Evolutionary conservation across 2,113 vertebrate species (phyloP), one percentile per base, ranked within the genome.

Genomic region (Protobothrops flavoviridis): DNA sequence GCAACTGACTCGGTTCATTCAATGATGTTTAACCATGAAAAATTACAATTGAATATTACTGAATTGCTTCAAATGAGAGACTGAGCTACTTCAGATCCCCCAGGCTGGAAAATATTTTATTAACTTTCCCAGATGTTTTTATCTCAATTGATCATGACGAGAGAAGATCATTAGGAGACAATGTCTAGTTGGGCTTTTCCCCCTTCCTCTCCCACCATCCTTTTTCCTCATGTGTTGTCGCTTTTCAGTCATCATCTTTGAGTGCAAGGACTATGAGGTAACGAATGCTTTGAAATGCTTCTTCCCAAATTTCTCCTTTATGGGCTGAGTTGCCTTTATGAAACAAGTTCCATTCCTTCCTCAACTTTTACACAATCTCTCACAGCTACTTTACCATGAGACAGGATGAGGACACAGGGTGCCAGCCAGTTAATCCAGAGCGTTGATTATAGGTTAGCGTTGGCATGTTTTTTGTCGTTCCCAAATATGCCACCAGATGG

Each of bases 401-500:
- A 74, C 5, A 74, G n/a, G 69, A 74, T 33, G 69, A 39, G n/a
- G n/a, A 12, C 29, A 69, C 13, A 33, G 29, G 64, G 5, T 74
- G 69, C 69, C n/a, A 74, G 69, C 15, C 15, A 33, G 69, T 2
- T 39, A 39, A 74, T 74, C 69, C n/a, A 2, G 2, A 33, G 13
- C n/a, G 2, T 39, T 20, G 69, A 74, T 74, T 74, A 20, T 74
- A 33, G n/a, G 0, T 81, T 39, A 39, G 33, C 2, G 0, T 39
- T 39, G 69, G 13, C 23, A 26, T 45, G 59, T 10, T 12, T 53
- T 52, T 88, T 1, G 88, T 43, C 0, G 43, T 64, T 13, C 43
- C 39, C 24, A 3, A n/a, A 56, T 0, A 24, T 24, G 20, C 64
- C 97, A 13, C 96, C 96, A 96, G 96, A 93, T 96, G 95, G 95